These are phyloP conservation scores for Noturus placidus DNA, from an alignment of 2,113 vertebrate species.

Conservation along the genomic window DNA sequence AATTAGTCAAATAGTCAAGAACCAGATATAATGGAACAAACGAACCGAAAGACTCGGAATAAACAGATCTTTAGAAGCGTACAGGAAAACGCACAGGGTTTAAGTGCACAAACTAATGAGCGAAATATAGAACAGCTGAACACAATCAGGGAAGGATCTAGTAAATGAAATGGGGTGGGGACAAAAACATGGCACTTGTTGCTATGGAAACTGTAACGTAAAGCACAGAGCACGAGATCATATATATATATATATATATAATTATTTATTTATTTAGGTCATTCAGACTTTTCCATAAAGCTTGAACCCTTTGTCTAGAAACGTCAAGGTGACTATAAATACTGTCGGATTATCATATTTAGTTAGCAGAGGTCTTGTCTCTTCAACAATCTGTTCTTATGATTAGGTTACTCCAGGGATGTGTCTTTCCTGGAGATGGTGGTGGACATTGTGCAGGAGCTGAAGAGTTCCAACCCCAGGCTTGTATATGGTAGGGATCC, in stretches of 20 bases:
- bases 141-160: background rate
- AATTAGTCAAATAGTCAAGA: background rate
- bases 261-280: too few relatives aligned
- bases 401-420: conserved; percentile 85
- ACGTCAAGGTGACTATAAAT: background rate
- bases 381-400: background rate
- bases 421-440: conserved; percentile 88
- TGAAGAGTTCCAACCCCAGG: conserved; percentile 83
- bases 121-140: background rate
- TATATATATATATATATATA: too few relatives aligned
- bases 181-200: background rate
- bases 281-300: background rate
- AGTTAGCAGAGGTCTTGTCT: background rate
- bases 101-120: background rate
- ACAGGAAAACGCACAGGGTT: background rate
- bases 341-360: background rate
- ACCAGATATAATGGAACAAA: background rate
- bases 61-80: background rate
- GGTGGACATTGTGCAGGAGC: conserved; percentile 89
- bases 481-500: conserved; percentile 85
- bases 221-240: background rate
- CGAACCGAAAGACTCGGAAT: background rate
- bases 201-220: background rate
- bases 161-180: background rate
- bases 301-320: background rate